Base-by-base conservation (phyloP, 2,888 invertebrate species). In the Catonia carolina region DNA sequence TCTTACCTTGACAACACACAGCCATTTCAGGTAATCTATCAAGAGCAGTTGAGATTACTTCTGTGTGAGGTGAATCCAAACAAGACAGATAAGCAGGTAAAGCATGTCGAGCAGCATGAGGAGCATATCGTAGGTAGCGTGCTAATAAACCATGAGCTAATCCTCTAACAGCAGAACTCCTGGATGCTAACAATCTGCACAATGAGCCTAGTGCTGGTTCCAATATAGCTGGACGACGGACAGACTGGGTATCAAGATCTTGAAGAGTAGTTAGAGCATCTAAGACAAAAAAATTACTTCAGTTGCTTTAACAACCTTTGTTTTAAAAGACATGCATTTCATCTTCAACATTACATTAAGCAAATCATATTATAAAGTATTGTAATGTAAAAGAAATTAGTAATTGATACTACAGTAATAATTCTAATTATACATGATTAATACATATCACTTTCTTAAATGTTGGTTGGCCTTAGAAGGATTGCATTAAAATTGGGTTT, bases 21-120 rank as follows among this genome's bases (percentile, higher is more conserved):
- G 87, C 79, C 61, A 94, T 82, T 67, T 93, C 93, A 0, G 92
- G 85, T 49, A 96, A 75, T 70, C 84, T 83, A 62, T 90, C 90
- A 45, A 95, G 77, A 23, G 88, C 85, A 0, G 86, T 83, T 63
- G 81, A 80, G 0, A 89, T 82, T 36, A 95, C 80, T 61, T 90
- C 89, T 0, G 89, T 84, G 69, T 89, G 84, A 41, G 80, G 77
- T 60, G 85, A 86, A 64, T 90, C 85, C 56, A 96, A 75, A 69
- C 93, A 91, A 65, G 87, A 83, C 55, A 93, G 78, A 67, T 89
- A 85, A 0, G 86, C 83, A 41, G 86, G 83, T 2, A 93, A 72
- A 58, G 80, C 79, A 0, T 78, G 74, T 49, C 71, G 70, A 1
- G 72, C 72, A 54, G 72, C 70, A 1, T 74, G 73, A 1, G 85